phyloP scores from a whole-genome alignment of 2,113 vertebrate species.

The Echinops telfairi region DNA sequence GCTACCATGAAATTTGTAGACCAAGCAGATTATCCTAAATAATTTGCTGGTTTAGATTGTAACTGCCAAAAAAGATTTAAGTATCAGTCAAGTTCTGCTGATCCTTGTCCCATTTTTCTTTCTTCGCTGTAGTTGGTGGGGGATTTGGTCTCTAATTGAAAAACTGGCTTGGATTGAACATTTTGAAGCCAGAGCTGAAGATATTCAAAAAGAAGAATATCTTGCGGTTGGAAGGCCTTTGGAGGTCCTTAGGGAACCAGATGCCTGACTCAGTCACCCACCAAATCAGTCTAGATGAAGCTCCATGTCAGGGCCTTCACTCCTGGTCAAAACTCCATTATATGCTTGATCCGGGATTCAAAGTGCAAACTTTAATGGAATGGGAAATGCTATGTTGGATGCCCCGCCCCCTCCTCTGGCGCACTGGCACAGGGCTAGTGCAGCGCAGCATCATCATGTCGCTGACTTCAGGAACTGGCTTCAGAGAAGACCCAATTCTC shows the following conservation, averaged over 20 bases:
- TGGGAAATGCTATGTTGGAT: neutral
- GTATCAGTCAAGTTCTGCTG: neutral
- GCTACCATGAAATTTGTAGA: conserved; percentile 54
- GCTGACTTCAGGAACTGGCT: neutral
- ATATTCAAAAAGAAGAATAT: neutral
- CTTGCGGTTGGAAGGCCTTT: neutral
- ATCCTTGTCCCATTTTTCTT: neutral
- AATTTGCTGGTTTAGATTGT: conserved; percentile 2
- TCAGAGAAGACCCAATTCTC: neutral
- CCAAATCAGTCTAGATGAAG: neutral
- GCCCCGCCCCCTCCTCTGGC: neutral
- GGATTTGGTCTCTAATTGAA: neutral
- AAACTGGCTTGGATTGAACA: neutral
- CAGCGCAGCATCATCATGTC: neutral
- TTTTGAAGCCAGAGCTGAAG: neutral
- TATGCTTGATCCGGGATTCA: neutral
- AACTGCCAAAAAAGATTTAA: conserved; percentile 51
- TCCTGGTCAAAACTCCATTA: neutral
- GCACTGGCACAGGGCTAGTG: neutral
- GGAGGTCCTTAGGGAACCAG: neutral
- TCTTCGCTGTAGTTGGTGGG: neutral
- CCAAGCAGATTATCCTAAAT: conserved; percentile 39
- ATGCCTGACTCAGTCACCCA: neutral
- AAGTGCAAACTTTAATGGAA: neutral
- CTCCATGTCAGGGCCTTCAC: neutral